phyloP scores from a whole-genome alignment of 2,888 invertebrate genomes.

The Pycnomerus fuliginosus region DNA sequence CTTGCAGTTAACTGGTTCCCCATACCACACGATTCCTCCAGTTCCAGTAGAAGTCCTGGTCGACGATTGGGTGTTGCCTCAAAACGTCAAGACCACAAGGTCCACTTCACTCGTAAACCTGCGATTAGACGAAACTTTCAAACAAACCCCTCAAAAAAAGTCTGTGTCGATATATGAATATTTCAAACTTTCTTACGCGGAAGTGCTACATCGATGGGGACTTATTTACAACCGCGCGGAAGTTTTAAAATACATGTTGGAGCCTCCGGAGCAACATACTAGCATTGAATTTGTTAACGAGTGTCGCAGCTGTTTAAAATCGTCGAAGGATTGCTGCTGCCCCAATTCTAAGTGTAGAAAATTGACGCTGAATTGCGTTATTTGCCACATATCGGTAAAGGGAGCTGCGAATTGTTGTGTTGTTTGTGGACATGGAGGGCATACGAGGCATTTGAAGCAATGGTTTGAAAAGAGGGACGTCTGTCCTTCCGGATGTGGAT shows the following conservation, averaged over 20 bases:
- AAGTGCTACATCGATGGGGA: slow-evolving; percentile 70
- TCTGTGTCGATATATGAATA: slow-evolving; percentile 67
- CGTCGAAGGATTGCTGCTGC: slow-evolving; percentile 70
- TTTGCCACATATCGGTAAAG: slow-evolving; percentile 84
- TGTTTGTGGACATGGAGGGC: slow-evolving; percentile 92
- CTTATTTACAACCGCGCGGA: slow-evolving; percentile 52
- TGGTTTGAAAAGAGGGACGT: slow-evolving; percentile 78
- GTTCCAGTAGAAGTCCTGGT: slow-evolving; percentile 71
- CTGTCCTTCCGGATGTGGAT: slow-evolving; percentile 93
- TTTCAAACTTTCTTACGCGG: slow-evolving; percentile 85
- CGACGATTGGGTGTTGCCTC: slow-evolving; percentile 75
- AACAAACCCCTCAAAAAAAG: slow-evolving; percentile 33
- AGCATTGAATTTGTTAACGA: slow-evolving; percentile 73
- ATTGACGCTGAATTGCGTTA: slow-evolving; percentile 74
- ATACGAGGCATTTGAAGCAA: slow-evolving; percentile 76
- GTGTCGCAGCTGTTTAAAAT: slow-evolving; percentile 69
- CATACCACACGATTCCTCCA: slow-evolving; percentile 82
- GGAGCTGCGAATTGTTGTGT: slow-evolving; percentile 84
- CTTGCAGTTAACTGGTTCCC: slow-evolving; percentile 73
- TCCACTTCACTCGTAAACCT: slow-evolving; percentile 82
- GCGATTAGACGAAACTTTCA: slow-evolving; percentile 50
- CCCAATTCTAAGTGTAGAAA: slow-evolving; percentile 70
- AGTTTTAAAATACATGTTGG: slow-evolving; percentile 65
- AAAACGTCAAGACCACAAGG: slow-evolving; percentile 69
- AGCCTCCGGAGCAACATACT: slow-evolving; percentile 49